A percentile compares a stretch with the other conserved stretches of the same genome.
Conservation (phyloP, 2,113 vertebrate genomes). For the Syngnathus floridae region DNA sequence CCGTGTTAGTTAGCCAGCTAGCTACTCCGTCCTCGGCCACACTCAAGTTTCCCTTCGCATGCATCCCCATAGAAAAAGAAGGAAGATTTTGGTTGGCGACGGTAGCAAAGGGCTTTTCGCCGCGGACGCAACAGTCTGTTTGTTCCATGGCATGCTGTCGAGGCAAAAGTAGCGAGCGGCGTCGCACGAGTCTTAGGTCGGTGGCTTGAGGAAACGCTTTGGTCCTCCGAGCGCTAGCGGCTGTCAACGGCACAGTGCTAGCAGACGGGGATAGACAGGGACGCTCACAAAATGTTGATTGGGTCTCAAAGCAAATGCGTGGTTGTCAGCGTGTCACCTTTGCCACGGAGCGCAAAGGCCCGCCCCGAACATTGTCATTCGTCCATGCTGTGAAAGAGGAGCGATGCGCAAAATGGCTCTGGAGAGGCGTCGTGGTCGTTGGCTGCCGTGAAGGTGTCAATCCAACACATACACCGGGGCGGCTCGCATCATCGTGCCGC, state of each 20-base stretch:
- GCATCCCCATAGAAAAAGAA: constrained; percentile 52
- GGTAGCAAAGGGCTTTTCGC: constrained; percentile 13
- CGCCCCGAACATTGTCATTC: not conserved
- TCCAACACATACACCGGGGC: constrained; percentile 15
- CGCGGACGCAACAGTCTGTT: constrained; percentile 29
- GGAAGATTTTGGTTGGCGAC: not conserved
- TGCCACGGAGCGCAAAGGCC: not conserved
- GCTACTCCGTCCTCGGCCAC: constrained; percentile 44
- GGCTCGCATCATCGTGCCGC: not conserved
- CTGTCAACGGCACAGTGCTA: not conserved
- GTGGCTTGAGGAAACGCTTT: too few species aligned
- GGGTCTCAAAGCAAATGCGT: not conserved
- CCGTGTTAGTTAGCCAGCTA: not conserved
- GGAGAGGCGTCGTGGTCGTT: constrained; percentile 27
- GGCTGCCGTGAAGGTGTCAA: constrained; percentile 49
- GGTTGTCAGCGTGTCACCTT: not conserved
- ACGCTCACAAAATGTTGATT: not conserved
- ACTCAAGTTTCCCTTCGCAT: constrained; percentile 57
- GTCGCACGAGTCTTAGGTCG: not conserved
- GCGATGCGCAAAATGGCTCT: constrained; percentile 36
- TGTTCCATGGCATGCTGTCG: constrained; percentile 40
- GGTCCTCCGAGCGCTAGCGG: not conserved
- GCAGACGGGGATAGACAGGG: not conserved
- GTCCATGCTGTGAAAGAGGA: constrained; percentile 5
- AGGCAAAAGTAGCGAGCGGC: constrained; percentile 32